These are phyloP conservation scores for Neodiprion fabricii DNA, from an alignment of 1,140 invertebrate genomes.

Conservation along the genomic window DNA sequence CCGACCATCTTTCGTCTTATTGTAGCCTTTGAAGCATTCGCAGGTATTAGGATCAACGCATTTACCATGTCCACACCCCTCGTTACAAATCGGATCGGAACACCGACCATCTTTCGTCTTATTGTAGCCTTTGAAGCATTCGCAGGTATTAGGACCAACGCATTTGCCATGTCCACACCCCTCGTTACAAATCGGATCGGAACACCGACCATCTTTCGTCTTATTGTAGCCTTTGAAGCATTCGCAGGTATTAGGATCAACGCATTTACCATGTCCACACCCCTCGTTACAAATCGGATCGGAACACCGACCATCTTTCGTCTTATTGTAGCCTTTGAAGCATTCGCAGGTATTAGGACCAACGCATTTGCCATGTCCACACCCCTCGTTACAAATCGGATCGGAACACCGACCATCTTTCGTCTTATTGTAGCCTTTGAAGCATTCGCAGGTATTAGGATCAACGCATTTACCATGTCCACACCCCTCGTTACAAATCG, in stretches of 20 bases:
- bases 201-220: constrained; percentile 19
- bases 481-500: constrained; percentile 33
- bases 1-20: constrained; percentile 18
- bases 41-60: neutral
- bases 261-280: constrained; percentile 21
- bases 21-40: constrained; percentile 33
- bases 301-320: constrained; percentile 23
- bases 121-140: constrained; percentile 34
- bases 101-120: constrained; percentile 14
- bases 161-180: constrained; percentile 19
- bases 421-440: constrained; percentile 29
- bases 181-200: constrained; percentile 29
- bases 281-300: constrained; percentile 25
- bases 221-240: constrained; percentile 34
- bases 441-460: constrained; percentile 32
- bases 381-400: constrained; percentile 24
- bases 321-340: constrained; percentile 29
- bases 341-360: constrained; percentile 35
- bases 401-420: constrained; percentile 26
- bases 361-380: constrained; percentile 22
- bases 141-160: constrained; percentile 28
- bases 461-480: constrained; percentile 23
- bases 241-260: constrained; percentile 30
- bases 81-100: constrained; percentile 32
- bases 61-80: constrained; percentile 25